Evolutionary conservation across 1,140 invertebrate species (phyloP).

Genomic region (Heliconius hewitsoni): DNA sequence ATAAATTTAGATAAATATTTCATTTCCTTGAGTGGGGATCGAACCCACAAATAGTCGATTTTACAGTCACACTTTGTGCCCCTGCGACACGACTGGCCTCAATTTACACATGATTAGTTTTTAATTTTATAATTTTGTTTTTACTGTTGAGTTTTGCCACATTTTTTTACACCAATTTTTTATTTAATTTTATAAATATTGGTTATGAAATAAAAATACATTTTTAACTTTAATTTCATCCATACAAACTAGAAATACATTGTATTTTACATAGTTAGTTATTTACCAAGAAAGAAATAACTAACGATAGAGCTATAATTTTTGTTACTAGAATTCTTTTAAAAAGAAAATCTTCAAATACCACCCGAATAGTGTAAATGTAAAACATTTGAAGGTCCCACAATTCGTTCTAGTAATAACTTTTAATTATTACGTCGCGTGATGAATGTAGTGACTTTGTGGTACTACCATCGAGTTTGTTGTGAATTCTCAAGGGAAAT

Average conservation of each 20-base stretch:
- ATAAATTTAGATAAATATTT: no score
- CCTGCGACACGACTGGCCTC: no score
- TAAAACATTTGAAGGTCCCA: constrained; percentile 22
- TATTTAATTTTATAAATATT: no score
- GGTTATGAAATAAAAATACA: no score
- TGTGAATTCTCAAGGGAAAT: not conserved
- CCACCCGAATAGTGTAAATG: not conserved
- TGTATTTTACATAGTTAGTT: not conserved
- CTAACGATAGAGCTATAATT: not conserved
- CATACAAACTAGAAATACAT: not conserved
- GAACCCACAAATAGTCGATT: no score
- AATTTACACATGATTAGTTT: no score
- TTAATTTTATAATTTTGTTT: no score
- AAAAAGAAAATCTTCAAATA: not conserved
- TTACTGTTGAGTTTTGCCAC: no score
- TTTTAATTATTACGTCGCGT: constrained; percentile 28
- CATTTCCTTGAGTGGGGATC: no score
- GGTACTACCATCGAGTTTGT: not conserved
- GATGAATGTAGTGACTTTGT: not conserved
- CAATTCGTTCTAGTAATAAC: not conserved
- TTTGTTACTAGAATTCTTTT: not conserved
- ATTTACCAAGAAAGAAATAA: not conserved
- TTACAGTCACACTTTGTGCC: no score
- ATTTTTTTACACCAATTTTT: no score
- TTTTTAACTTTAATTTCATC: no score